Conservation (phyloP, 2,888 invertebrate species). For the Lycaena phlaeas region DNA sequence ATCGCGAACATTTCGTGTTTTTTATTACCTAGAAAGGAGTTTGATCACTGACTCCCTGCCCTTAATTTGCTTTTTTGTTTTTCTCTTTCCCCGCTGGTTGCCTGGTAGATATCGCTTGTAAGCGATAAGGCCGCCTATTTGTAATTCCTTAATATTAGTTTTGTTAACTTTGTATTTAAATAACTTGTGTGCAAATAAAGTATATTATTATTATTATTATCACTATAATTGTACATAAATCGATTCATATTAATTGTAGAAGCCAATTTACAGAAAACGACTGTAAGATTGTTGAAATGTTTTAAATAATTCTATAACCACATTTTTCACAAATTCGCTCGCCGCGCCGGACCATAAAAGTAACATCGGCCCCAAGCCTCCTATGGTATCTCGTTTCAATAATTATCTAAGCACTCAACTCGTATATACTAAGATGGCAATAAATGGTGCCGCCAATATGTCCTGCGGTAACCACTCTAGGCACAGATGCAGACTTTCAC, state of each 20-base stretch:
- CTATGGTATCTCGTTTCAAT: constrained; percentile 53
- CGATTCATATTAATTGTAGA: constrained; percentile 4
- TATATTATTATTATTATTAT: too few relatives aligned
- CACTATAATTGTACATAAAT: too few relatives aligned
- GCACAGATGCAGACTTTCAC: constrained; percentile 20
- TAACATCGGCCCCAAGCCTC: constrained; percentile 48
- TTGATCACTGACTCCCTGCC: too few relatives aligned
- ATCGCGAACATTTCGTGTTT: too few relatives aligned
- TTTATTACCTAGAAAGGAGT: too few relatives aligned
- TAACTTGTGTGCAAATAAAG: too few relatives aligned
- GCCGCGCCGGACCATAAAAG: constrained; percentile 55
- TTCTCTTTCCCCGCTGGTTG: too few relatives aligned
- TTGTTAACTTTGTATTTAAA: too few relatives aligned
- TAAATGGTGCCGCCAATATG: constrained; percentile 23
- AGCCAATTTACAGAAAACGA: constrained; percentile 7
- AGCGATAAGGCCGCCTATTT: too few relatives aligned
- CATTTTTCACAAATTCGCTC: constrained; percentile 61
- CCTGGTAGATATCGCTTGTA: too few relatives aligned
- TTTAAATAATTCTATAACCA: constrained; percentile 42
- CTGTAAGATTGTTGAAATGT: constrained; percentile 9
- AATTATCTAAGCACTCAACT: constrained; percentile 56
- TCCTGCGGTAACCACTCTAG: constrained; percentile 17
- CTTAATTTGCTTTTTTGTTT: too few relatives aligned
- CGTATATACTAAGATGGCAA: constrained; percentile 44
- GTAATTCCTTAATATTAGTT: too few relatives aligned